phyloP scores from a whole-genome alignment of 2,113 vertebrate genomes.

The Silurus asotus region DNA sequence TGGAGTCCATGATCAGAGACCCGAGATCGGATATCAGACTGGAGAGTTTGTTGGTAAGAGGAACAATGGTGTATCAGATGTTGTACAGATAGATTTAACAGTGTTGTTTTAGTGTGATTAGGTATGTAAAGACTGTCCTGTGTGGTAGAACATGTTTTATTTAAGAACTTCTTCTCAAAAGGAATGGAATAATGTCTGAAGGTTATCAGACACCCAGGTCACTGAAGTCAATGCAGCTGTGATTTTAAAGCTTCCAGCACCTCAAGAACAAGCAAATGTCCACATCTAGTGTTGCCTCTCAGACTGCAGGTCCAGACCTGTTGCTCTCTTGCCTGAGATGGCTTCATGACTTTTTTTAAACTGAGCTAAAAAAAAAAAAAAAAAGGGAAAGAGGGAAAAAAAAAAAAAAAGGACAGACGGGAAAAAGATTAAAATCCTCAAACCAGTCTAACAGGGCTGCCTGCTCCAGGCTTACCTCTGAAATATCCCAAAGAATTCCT shows the following conservation, averaged over 20 bases:
- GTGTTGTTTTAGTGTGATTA: not conserved
- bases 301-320: not conserved
- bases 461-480: not conserved
- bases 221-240: not conserved
- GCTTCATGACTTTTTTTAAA: not conserved
- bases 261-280: not conserved
- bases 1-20: conserved; percentile 48
- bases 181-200: not conserved
- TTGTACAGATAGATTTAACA: not conserved
- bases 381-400: not conserved
- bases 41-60: conserved; percentile 87
- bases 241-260: not conserved
- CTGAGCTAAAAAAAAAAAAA: not conserved
- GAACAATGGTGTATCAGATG: conserved; percentile 44
- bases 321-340: not conserved
- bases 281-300: not conserved
- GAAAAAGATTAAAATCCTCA: not conserved
- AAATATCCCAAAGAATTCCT: not conserved
- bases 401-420: not conserved
- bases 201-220: not conserved
- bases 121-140: not conserved
- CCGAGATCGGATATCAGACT: conserved; percentile 85
- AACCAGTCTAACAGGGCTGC: conserved; percentile 34
- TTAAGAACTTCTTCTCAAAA: not conserved
- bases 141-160: not conserved